phyloP scores from a whole-genome alignment of 1,140 invertebrate species.

The Hyposmocoma kahamanoa region DNA sequence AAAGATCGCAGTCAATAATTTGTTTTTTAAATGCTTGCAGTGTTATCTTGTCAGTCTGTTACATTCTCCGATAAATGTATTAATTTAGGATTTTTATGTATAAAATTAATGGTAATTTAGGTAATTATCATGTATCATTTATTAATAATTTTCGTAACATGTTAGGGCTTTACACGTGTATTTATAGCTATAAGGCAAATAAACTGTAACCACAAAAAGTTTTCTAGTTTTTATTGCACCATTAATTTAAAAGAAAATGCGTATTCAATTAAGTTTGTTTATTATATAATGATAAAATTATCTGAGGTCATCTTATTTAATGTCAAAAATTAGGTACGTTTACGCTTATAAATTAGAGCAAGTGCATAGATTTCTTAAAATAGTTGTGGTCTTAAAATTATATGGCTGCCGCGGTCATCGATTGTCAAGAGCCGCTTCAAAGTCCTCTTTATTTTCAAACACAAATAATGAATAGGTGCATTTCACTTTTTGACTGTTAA shows the following conservation, averaged over 20 bases:
- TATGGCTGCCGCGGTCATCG: too few species aligned
- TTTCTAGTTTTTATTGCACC: neutral
- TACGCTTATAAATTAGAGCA: too few species aligned
- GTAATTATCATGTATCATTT: constrained; percentile 3
- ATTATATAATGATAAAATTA: constrained; percentile 1
- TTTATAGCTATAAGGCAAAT: constrained; percentile 51
- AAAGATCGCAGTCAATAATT: neutral
- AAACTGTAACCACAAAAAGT: constrained; percentile 32
- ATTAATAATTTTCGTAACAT: constrained; percentile 31
- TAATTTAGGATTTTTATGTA: constrained; percentile 8
- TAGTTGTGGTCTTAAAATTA: too few species aligned
- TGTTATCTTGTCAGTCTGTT: constrained; percentile 12
- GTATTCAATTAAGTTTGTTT: neutral
- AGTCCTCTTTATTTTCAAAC: too few species aligned
- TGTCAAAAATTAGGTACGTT: too few species aligned
- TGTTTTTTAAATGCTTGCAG: constrained; percentile 11
- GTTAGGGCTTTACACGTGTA: constrained; percentile 44
- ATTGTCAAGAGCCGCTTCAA: too few species aligned
- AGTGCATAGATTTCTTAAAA: too few species aligned
- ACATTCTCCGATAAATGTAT: constrained; percentile 7
- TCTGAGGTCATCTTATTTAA: neutral
- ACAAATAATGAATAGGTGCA: too few species aligned
- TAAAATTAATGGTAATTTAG: constrained; percentile 10
- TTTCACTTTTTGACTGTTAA: too few species aligned
- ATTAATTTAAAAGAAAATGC: neutral